Conservation (phyloP, 2,888 invertebrate genomes). For the Crossocerus cetratus region DNA sequence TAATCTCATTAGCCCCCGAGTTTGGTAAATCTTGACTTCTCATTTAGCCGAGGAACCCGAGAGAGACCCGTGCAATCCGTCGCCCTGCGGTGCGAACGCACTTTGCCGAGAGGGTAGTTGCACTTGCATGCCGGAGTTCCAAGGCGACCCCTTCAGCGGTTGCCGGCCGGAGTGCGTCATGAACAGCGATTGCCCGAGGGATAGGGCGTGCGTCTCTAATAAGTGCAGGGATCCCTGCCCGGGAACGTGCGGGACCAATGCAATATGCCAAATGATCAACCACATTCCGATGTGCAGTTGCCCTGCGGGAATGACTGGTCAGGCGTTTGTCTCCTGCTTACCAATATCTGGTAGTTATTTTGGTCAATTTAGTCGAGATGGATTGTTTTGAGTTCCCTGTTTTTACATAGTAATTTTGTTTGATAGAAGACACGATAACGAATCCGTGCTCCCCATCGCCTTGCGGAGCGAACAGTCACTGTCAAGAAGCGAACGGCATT, state of each 20-base stretch:
- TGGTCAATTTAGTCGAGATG: conserved; percentile 13
- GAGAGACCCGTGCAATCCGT: conserved; percentile 86
- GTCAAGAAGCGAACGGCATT: conserved; percentile 79
- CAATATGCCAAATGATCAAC: conserved; percentile 76
- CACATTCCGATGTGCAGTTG: conserved; percentile 80
- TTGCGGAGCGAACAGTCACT: conserved; percentile 88
- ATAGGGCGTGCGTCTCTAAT: conserved; percentile 76
- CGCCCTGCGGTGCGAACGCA: conserved; percentile 79
- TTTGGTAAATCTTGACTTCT: neutral
- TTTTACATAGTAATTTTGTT: neutral
- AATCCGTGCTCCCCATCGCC: conserved; percentile 87
- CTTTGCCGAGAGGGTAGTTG: conserved; percentile 81
- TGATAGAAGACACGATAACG: conserved; percentile 69
- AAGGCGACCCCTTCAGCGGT: conserved; percentile 80
- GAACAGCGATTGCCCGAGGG: conserved; percentile 75
- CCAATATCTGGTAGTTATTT: conserved; percentile 79
- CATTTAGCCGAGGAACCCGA: conserved; percentile 26
- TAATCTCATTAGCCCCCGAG: neutral
- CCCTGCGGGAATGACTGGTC: conserved; percentile 84
- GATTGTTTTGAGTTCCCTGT: neutral
- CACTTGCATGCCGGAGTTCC: conserved; percentile 81
- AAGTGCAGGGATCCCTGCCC: conserved; percentile 77
- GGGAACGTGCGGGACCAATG: conserved; percentile 78
- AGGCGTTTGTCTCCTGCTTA: conserved; percentile 82
- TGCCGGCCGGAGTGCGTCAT: conserved; percentile 76